Conservation (phyloP, 2,888 invertebrate species). For the Nysson spinosus region DNA sequence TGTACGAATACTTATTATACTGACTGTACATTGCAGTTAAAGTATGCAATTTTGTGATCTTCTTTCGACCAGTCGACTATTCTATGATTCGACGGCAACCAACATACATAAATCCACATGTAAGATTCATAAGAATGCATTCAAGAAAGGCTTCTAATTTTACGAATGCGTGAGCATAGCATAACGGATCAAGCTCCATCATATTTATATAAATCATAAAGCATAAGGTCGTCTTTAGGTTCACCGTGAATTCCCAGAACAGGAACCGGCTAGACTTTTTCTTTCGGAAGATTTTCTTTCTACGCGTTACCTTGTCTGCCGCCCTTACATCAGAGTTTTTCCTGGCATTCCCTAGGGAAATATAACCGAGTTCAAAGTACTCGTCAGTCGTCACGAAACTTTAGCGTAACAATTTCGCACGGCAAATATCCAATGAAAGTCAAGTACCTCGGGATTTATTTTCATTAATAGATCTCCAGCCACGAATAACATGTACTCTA, state of each 20-base stretch:
- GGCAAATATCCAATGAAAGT: constrained; percentile 69
- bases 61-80: no score
- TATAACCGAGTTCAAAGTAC: constrained; percentile 70
- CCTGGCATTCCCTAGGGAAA: constrained; percentile 69
- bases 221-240: constrained; percentile 16
- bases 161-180: neutral
- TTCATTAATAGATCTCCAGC: constrained; percentile 29
- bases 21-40: no score
- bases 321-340: constrained; percentile 57
- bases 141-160: neutral
- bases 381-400: constrained; percentile 65
- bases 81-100: no score
- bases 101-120: no score
- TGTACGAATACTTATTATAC: no score
- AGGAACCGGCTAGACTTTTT: constrained; percentile 32
- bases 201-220: constrained; percentile 12
- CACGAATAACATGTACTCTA: constrained; percentile 3
- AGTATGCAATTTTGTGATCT: no score
- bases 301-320: constrained; percentile 49
- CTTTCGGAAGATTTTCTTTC: constrained; percentile 46
- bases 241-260: constrained; percentile 30
- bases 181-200: neutral
- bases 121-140: no score
- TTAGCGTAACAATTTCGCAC: constrained; percentile 68
- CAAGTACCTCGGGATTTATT: constrained; percentile 63